Base-by-base conservation (phyloP, 2,888 invertebrate genomes). In the Cantharis rufa region DNA sequence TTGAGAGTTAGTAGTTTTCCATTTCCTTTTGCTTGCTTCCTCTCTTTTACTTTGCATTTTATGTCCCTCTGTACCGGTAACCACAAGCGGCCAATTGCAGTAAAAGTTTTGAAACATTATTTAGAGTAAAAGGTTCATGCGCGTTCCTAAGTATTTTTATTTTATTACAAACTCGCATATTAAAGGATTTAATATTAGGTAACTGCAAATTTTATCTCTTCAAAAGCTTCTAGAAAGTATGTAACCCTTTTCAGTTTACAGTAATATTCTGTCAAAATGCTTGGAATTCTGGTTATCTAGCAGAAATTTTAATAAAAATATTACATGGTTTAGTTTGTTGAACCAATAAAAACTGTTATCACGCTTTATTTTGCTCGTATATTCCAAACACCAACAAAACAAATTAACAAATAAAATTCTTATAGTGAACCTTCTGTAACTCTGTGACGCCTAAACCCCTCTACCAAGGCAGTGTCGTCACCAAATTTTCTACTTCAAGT, bases 51-150 rank as follows among this genome's bases (percentile, higher is more conserved):
- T 82, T 83, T 81, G 82, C 81, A 79, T 81, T 78, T 72, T 76
- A 80, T 81, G 83, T 83, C 83, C 82, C 83, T 82, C 82, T 81
- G 80, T 82, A 79, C 80, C 76, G 77, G 72, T 72, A 74, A 85
- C 86, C 86, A 82, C 86, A 84, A 83, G 84, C 84, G 86, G 85
- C 85, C 86, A 85, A 84, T 84, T 85, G 82, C 84, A 82, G 84
- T 82, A 84, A 85, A 86, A 85, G 84, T 86, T 85, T 81, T 74
- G 82, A 82, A 84, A 83, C 84, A 84, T 85, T 85, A 84, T 84
- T 84, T 82, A 82, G 78, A 78, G 84, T 82, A 83, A 84, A 84
- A 84, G 84, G 84, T 83, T 76, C 79, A 78, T 76, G 73, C 76
- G 76, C 79, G 78, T 78, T 78, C 75, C 78, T 78, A 78, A 78